These are phyloP conservation scores for Canis aureus DNA, from an alignment of 2,113 vertebrate genomes.

Conservation along the genomic window DNA sequence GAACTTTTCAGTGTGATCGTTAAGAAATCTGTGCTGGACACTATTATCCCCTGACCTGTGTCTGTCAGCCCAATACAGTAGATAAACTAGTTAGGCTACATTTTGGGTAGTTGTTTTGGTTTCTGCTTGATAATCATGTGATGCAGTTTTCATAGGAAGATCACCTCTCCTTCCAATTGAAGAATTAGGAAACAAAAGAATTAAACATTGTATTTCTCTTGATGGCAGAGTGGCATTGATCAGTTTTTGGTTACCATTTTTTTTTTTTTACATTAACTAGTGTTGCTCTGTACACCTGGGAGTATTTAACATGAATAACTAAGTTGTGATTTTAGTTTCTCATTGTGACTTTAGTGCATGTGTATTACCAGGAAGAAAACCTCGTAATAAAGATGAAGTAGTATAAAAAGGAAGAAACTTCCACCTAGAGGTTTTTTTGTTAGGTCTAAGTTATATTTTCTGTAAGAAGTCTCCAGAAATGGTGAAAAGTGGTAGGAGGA, in stretches of 20 bases:
- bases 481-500: not conserved
- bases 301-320: not conserved
- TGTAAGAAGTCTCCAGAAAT: not conserved
- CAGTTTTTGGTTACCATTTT: not conserved
- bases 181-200: not conserved
- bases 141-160: slow-evolving; percentile 5
- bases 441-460: not conserved
- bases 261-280: not conserved
- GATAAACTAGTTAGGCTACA: not conserved
- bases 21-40: not conserved
- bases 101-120: not conserved
- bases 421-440: not conserved
- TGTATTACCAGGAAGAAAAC: not conserved
- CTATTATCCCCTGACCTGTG: not conserved
- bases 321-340: slow-evolving; percentile 3
- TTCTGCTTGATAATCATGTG: slow-evolving; percentile 9
- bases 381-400: not conserved
- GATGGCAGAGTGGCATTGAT: not conserved
- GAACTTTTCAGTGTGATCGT: not conserved
- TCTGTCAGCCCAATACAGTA: not conserved
- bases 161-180: not conserved
- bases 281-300: not conserved
- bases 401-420: not conserved
- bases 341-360: not conserved
- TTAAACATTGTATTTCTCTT: not conserved